These are phyloP conservation scores for Agrotis segetum DNA, from an alignment of 2,888 invertebrate species.

Conservation along the genomic window DNA sequence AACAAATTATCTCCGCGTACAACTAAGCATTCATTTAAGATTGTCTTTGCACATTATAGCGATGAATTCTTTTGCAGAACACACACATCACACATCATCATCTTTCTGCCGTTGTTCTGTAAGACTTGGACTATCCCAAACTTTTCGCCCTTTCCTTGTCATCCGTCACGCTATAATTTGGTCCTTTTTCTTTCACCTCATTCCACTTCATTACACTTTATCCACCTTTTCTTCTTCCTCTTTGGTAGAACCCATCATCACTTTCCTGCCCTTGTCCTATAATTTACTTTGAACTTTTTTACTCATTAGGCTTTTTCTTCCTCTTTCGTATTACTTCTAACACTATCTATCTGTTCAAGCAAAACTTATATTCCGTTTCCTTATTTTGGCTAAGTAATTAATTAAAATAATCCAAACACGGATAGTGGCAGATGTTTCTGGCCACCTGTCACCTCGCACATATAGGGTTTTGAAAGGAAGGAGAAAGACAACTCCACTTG, in stretches of 20 bases:
- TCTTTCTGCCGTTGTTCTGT: not conserved
- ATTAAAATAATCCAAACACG: constrained; percentile 21
- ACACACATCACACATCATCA: not conserved
- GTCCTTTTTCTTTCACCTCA: not conserved
- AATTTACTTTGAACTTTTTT: too few species aligned
- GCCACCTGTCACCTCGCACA: constrained; percentile 36
- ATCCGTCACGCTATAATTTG: not conserved
- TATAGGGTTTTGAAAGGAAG: constrained; percentile 2
- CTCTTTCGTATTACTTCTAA: too few species aligned
- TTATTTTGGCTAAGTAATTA: constrained; percentile 19
- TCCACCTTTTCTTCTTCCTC: not conserved
- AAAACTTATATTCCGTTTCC: not conserved
- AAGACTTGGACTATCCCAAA: too few species aligned
- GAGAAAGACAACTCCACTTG: not conserved
- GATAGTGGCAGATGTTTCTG: constrained; percentile 27
- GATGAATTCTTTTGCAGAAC: constrained; percentile 13
- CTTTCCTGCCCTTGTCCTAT: too few species aligned
- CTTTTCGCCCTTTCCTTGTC: not conserved
- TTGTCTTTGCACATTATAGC: constrained; percentile 26
- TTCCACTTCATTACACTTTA: too few species aligned
- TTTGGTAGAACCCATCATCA: not conserved
- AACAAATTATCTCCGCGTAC: constrained; percentile 71
- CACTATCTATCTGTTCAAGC: too few species aligned
- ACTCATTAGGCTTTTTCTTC: too few species aligned
- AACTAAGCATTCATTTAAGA: constrained; percentile 45